Evolutionary conservation across 2,888 invertebrate genomes (phyloP), one percentile per base, ranked within the genome.

Genomic region (Lathronympha strigana): DNA sequence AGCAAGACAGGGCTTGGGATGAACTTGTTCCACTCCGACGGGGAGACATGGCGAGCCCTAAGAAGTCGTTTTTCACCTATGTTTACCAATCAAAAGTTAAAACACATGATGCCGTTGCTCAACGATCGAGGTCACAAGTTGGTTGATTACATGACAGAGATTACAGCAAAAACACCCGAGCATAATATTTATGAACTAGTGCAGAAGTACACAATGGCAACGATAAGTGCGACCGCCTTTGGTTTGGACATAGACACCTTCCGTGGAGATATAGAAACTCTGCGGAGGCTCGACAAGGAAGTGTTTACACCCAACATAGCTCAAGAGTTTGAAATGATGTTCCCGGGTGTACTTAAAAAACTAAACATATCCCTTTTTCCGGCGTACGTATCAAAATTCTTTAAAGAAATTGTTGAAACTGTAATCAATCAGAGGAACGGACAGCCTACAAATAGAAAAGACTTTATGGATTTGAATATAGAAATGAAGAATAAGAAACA

Each of bases 181-280:
- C 76, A 76, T 2, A 72, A 80, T 33, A 13, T 81, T 1, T 71
- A 77, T 11, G 15, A 45, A 2, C 69, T 84, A 2, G 63, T 83
- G 1, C 79, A 80, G 40, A 76, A 70, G 45, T 85, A 71, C 49
- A 82, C 81, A 0, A 69, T 66, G 78, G 88, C 2, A 90, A 85
- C 67, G 91, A 92, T 93, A 38, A 92, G 92, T 0, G 83, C 86
- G 3, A 79, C 84, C 13, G 90, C 87, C 3, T 92, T 90, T 68
- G 92, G 92, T 0, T 69, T 91, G 6, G 81, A 90, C 69, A 87
- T 93, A 5, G 43, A 64, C 36, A 51, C 57, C 0, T 40, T 51
- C 9, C 6, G 9, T 1, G 58, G 25, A 15, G 58, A 64, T 2
- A 43, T 58, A 21, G 17, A 50, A 1, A 31, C 40, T 63, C 40